A percentile compares a stretch with the other conserved stretches of the same genome.
Conservation (phyloP, 2,888 invertebrate species). For the Microchrysa polita region DNA sequence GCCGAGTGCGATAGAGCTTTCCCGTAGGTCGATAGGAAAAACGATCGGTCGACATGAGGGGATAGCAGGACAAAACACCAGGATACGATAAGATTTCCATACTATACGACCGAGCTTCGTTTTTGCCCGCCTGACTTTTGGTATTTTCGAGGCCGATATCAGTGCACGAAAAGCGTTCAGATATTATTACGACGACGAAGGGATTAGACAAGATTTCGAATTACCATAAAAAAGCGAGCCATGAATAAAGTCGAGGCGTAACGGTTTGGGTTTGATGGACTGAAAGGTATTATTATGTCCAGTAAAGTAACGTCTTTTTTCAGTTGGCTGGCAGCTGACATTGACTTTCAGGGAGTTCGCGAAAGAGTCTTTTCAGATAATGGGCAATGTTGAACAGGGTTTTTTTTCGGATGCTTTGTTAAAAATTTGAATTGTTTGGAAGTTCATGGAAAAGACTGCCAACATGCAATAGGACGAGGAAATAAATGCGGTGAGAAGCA, state of each 20-base stretch:
- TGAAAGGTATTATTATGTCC: constrained; percentile 16
- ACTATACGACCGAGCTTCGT: neutral
- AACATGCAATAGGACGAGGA: no score
- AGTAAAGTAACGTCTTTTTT: constrained; percentile 22
- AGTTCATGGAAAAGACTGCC: no score
- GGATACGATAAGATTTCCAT: constrained; percentile 19
- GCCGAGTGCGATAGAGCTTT: neutral
- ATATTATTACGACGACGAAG: constrained; percentile 10
- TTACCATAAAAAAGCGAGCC: constrained; percentile 6
- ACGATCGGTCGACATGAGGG: neutral
- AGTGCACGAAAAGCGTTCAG: neutral
- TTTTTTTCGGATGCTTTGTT: neutral
- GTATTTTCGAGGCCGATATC: neutral
- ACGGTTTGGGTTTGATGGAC: neutral
- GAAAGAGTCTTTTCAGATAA: neutral
- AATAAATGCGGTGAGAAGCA: no score
- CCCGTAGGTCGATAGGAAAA: neutral
- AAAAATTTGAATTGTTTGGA: no score
- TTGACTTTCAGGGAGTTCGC: neutral
- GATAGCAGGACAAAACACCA: constrained; percentile 10
- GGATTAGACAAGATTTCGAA: constrained; percentile 20
- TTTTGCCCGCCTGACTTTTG: constrained; percentile 6
- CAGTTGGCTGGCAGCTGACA: constrained; percentile 13
- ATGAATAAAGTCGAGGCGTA: neutral
- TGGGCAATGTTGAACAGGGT: neutral